Evolutionary conservation across 2,888 invertebrate genomes (phyloP).

Genomic region (Drosophila maculinotata): DNA sequence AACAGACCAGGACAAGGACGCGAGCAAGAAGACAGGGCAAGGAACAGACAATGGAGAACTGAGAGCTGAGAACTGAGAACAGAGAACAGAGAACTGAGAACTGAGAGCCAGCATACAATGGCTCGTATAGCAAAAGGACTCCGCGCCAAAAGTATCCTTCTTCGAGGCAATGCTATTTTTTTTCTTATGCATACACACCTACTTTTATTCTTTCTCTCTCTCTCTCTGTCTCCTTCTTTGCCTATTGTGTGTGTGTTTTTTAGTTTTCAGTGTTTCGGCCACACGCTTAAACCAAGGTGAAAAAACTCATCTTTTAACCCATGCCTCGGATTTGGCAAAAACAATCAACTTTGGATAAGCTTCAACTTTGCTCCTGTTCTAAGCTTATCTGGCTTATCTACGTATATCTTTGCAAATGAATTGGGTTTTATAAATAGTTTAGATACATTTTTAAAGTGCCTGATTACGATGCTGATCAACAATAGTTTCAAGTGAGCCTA

Average conservation of each 20-base stretch:
- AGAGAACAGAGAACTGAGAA: slow-evolving; percentile 2
- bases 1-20: slow-evolving; percentile 8
- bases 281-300: slow-evolving; percentile 45
- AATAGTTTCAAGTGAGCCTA: too few species aligned
- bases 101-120: slow-evolving; percentile 23
- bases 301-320: slow-evolving; percentile 40
- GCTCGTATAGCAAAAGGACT: slow-evolving; percentile 46
- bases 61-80: slow-evolving; percentile 3
- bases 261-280: slow-evolving; percentile 21
- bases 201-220: neutral
- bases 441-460: too few species aligned
- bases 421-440: too few species aligned
- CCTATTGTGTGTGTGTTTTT: neutral
- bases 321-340: slow-evolving; percentile 40
- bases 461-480: too few species aligned
- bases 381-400: too few species aligned
- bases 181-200: slow-evolving; percentile 1
- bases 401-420: too few species aligned
- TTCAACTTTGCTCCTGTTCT: slow-evolving; percentile 15
- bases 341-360: slow-evolving; percentile 51
- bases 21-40: slow-evolving; percentile 26
- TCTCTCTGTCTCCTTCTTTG: neutral
- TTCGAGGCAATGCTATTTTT: slow-evolving; percentile 35
- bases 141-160: slow-evolving; percentile 44
- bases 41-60: slow-evolving; percentile 1